Percentiles rank a stretch among this genome's conserved stretches.
Conservation (phyloP, 1,140 invertebrate genomes). For the Elymnias hypermnestra region DNA sequence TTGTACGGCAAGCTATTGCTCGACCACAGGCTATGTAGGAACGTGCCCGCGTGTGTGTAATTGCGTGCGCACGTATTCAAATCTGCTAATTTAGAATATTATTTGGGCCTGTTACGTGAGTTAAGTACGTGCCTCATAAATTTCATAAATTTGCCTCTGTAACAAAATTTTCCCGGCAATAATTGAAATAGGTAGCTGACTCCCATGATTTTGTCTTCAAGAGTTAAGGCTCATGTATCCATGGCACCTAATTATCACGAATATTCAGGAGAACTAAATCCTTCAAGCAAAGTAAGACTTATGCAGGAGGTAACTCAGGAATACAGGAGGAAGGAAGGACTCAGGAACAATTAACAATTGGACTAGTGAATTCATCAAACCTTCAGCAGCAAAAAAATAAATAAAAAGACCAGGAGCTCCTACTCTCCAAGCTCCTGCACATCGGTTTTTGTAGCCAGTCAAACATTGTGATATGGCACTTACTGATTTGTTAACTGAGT, state of each 20-base stretch:
- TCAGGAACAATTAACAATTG: slow-evolving; percentile 96
- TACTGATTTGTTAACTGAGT: slow-evolving; percentile 95
- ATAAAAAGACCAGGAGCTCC: slow-evolving; percentile 57
- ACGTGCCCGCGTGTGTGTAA: slow-evolving; percentile 7
- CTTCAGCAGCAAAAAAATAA: slow-evolving; percentile 77
- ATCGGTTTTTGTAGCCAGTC: slow-evolving; percentile 95
- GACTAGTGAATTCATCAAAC: slow-evolving; percentile 78
- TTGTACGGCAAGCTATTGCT: slow-evolving; percentile 1
- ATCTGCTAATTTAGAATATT: slow-evolving; percentile 14
- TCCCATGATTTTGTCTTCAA: too few relatives aligned
- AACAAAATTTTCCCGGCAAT: background rate
- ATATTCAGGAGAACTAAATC: too few relatives aligned
- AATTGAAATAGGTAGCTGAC: too few relatives aligned
- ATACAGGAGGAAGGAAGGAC: too few relatives aligned
- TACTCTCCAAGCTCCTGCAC: slow-evolving; percentile 81
- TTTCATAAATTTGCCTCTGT: background rate
- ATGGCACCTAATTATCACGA: too few relatives aligned
- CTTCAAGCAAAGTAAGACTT: too few relatives aligned
- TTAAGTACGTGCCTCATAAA: slow-evolving; percentile 1
- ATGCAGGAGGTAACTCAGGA: too few relatives aligned
- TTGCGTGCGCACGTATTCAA: slow-evolving; percentile 13
- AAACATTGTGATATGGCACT: slow-evolving; percentile 97
- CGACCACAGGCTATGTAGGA: slow-evolving; percentile 2
- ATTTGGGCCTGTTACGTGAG: background rate
- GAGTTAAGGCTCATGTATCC: too few relatives aligned